Percentiles rank a stretch among this genome's conserved stretches.
phyloP scores from a whole-genome alignment of 2,797 vertebrate genomes.

The Squalus acanthias region DNA sequence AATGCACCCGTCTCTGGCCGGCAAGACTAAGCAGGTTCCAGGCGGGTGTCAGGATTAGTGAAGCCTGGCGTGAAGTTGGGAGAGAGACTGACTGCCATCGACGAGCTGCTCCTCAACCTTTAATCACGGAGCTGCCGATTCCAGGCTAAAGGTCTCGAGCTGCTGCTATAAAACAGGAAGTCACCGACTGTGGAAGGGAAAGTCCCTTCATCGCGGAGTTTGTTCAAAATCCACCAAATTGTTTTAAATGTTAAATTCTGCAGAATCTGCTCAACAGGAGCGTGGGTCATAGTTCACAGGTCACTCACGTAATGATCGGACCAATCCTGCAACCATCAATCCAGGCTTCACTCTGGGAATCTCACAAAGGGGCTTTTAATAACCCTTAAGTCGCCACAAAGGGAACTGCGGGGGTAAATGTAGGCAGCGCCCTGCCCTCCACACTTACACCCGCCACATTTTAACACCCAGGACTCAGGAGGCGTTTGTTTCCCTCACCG shows the following conservation, averaged over 20 bases:
- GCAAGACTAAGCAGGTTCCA: neutral
- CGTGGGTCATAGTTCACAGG: too few species aligned
- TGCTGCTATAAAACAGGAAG: neutral
- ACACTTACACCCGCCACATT: too few species aligned
- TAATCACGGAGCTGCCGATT: too few species aligned
- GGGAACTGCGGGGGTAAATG: too few species aligned
- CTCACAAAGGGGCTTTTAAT: neutral
- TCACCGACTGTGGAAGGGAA: neutral
- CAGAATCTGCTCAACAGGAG: neutral
- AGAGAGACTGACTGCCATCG: neutral
- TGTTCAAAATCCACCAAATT: neutral
- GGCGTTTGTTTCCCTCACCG: too few species aligned
- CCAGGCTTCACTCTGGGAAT: too few species aligned
- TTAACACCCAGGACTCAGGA: too few species aligned
- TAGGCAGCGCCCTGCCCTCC: too few species aligned
- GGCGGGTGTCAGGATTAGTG: neutral
- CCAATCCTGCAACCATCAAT: too few species aligned
- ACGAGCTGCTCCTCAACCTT: neutral
- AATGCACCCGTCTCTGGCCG: neutral
- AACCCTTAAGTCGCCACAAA: too few species aligned
- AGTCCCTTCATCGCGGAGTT: neutral
- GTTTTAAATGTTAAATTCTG: neutral
- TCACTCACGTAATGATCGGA: too few species aligned
- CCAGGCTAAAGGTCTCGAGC: neutral
- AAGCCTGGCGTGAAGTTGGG: neutral